phyloP scores from a whole-genome alignment of 2,888 invertebrate genomes.

The Hirtodrosophila alboralis region DNA sequence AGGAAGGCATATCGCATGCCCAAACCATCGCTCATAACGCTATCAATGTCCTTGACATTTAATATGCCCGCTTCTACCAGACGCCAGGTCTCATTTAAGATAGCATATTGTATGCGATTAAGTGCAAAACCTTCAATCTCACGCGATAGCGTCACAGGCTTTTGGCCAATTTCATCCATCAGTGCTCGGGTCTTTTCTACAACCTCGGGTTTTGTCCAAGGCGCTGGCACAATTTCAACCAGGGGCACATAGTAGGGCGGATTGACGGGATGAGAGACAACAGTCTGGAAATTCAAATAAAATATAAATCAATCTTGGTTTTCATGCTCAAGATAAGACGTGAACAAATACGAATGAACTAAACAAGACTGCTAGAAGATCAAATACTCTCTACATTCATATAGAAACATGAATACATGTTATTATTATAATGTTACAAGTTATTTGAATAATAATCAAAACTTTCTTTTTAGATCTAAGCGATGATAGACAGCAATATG shows the following conservation, averaged over 20 bases:
- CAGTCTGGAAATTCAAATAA: conserved; percentile 54
- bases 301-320: conserved; percentile 18
- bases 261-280: conserved; percentile 96
- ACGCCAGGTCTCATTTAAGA: conserved; percentile 96
- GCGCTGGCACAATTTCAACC: conserved; percentile 96
- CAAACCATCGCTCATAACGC: conserved; percentile 96
- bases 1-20: conserved; percentile 98
- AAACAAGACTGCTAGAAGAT: no score
- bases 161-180: conserved; percentile 95
- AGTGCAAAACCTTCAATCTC: conserved; percentile 97
- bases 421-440: no score
- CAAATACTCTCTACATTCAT: no score
- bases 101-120: conserved; percentile 97
- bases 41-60: conserved; percentile 94
- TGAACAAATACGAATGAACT: no score
- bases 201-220: conserved; percentile 94
- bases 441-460: no score
- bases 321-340: conserved; percentile 1
- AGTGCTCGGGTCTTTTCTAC: conserved; percentile 89
- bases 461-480: no score
- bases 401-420: no score
- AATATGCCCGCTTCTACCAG: conserved; percentile 93
- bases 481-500: no score
- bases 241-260: conserved; percentile 98
- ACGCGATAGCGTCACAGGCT: conserved; percentile 92